Conservation (phyloP, 2,888 invertebrate genomes). For the Orgyia antiqua region DNA sequence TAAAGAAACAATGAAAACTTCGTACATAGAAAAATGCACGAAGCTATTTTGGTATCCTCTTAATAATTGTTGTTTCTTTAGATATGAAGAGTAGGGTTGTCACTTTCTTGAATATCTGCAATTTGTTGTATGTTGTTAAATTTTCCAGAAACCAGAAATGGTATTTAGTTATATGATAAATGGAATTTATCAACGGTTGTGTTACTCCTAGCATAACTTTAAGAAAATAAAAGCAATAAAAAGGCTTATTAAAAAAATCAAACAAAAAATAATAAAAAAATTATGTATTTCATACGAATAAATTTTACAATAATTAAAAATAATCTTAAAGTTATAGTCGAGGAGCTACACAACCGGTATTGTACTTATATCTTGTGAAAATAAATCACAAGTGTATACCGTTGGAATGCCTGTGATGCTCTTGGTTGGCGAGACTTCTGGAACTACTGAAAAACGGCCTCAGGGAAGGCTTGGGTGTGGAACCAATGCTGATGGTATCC, state of each 20-base stretch:
- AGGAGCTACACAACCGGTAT: conserved; percentile 20
- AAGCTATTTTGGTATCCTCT: too few relatives aligned
- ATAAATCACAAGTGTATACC: conserved; percentile 39
- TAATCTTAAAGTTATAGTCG: conserved; percentile 23
- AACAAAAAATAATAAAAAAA: conserved; percentile 10
- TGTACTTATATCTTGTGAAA: conserved; percentile 9
- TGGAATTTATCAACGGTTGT: conserved; percentile 10
- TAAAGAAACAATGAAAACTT: too few relatives aligned
- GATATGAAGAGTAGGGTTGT: too few relatives aligned
- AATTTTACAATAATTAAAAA: conserved; percentile 9
- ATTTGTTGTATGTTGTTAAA: background rate
- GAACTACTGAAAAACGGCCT: conserved; percentile 97
- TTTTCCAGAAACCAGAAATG: background rate
- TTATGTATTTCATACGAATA: conserved; percentile 13
- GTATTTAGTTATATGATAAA: conserved; percentile 5
- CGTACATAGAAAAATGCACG: too few relatives aligned
- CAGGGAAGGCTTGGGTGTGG: conserved; percentile 97
- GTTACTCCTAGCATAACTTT: conserved; percentile 14
- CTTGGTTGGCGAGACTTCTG: conserved; percentile 82
- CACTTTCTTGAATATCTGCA: background rate
- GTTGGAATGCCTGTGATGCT: conserved; percentile 69
- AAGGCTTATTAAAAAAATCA: background rate
- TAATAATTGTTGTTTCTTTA: too few relatives aligned
- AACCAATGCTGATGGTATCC: conserved; percentile 97
- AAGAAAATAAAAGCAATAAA: background rate